phyloP scores from a whole-genome alignment of 2,113 vertebrate species.

The Gobio gobio region DNA sequence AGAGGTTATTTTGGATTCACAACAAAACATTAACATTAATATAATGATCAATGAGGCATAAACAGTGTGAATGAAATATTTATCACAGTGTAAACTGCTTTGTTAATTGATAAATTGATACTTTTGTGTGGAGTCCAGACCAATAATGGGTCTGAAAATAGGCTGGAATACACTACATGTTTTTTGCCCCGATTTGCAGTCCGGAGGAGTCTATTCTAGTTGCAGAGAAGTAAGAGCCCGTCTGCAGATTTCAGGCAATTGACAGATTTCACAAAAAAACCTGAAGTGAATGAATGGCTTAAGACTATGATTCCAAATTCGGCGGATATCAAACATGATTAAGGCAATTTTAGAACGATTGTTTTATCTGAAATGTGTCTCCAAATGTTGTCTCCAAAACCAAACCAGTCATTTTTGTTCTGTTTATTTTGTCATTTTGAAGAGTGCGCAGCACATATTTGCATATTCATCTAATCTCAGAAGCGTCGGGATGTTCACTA shows the following conservation, averaged over 20 bases:
- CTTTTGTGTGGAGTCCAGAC: not conserved
- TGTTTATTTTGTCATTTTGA: too few relatives aligned
- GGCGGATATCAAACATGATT: too few relatives aligned
- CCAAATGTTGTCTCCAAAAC: too few relatives aligned
- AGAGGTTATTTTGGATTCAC: not conserved
- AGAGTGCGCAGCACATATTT: too few relatives aligned
- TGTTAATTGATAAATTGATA: not conserved
- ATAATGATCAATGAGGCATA: not conserved
- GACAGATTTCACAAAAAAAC: not conserved
- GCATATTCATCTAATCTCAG: too few relatives aligned
- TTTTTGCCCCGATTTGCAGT: not conserved
- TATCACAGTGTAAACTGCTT: not conserved
- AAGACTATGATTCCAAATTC: too few relatives aligned
- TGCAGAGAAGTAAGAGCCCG: not conserved
- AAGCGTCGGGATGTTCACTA: too few relatives aligned
- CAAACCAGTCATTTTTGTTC: too few relatives aligned
- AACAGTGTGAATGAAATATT: not conserved
- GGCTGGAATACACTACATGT: not conserved
- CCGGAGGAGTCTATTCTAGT: too few relatives aligned
- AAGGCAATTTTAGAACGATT: not conserved
- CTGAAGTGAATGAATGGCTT: too few relatives aligned
- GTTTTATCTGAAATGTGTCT: not conserved
- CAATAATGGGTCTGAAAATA: not conserved
- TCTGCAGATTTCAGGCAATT: not conserved
- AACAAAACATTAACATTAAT: not conserved